Evolutionary conservation across 2,113 vertebrate genomes (phyloP).

Genomic region (Xiphophorus maculatus): DNA sequence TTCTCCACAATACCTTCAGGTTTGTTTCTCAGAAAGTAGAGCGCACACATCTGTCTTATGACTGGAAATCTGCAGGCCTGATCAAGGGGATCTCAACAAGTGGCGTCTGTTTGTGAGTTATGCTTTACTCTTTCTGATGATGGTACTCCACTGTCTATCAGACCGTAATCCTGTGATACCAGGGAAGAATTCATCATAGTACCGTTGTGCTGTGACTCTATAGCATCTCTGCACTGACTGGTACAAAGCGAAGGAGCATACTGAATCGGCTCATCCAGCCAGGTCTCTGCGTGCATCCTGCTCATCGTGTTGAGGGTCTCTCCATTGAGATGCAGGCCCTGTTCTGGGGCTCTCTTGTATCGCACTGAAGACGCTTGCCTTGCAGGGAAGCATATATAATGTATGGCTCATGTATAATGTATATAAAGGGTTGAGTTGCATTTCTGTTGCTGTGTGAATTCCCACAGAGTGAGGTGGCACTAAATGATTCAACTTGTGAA

Average conservation of each 20-base stretch:
- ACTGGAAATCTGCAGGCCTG: neutral
- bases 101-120: neutral
- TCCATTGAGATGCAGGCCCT: constrained; percentile 41
- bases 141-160: too few relatives aligned
- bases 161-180: too few relatives aligned
- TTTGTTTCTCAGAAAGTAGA: neutral
- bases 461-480: constrained; percentile 53
- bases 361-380: constrained; percentile 63
- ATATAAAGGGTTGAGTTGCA: constrained; percentile 70
- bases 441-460: constrained; percentile 58
- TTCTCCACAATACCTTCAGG: neutral
- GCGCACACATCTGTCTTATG: neutral
- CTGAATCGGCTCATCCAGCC: constrained; percentile 22
- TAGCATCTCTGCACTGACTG: constrained; percentile 33
- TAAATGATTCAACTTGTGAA: constrained; percentile 72
- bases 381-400: constrained; percentile 75
- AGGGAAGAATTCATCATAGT: constrained; percentile 13
- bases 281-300: constrained; percentile 54
- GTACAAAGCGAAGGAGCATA: constrained; percentile 16
- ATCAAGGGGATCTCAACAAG: neutral
- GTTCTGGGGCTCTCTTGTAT: constrained; percentile 51
- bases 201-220: constrained; percentile 12
- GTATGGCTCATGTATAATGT: constrained; percentile 76
- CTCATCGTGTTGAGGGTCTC: constrained; percentile 7
- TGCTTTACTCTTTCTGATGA: neutral